phyloP scores from a whole-genome alignment of 2,113 vertebrate species.

The Macrotis lagotis region DNA sequence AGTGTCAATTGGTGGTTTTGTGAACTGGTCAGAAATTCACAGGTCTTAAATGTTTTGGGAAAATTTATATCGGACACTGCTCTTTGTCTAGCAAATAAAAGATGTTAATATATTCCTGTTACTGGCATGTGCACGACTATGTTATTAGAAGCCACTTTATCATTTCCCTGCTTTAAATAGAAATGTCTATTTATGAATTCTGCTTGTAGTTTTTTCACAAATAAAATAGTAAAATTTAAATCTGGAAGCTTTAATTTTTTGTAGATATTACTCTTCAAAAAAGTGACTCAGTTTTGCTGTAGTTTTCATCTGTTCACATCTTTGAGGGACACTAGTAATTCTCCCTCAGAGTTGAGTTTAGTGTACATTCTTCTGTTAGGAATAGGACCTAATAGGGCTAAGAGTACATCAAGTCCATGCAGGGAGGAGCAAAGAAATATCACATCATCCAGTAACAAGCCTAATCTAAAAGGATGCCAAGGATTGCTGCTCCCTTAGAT shows the following conservation, averaged over 20 bases:
- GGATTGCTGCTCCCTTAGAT: neutral
- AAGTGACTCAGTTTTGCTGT: neutral
- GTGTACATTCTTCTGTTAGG: neutral
- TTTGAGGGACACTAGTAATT: neutral
- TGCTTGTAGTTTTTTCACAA: slow-evolving; percentile 99
- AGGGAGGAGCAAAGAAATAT: neutral
- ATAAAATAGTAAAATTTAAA: slow-evolving; percentile 99
- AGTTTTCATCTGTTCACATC: neutral
- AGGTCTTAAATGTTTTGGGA: slow-evolving; percentile 96
- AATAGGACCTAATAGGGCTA: too few relatives aligned
- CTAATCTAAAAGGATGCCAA: neutral
- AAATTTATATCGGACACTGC: slow-evolving; percentile 96
- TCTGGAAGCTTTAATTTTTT: slow-evolving; percentile 83
- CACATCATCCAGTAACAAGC: neutral
- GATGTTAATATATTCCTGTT: slow-evolving; percentile 99
- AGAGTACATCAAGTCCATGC: too few relatives aligned
- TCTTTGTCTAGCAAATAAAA: slow-evolving; percentile 98
- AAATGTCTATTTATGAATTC: slow-evolving; percentile 99
- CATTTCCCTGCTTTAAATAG: slow-evolving; percentile 99
- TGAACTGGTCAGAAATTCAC: slow-evolving; percentile 97
- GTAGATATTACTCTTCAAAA: slow-evolving; percentile 67
- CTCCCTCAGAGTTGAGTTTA: neutral
- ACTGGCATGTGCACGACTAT: slow-evolving; percentile 99
- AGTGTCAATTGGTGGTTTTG: slow-evolving; percentile 97
- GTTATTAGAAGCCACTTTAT: slow-evolving; percentile 98